A percentile compares a stretch with the other conserved stretches of the same genome.
These are phyloP conservation scores for Typhlomys cinereus DNA, from an alignment of 2,113 vertebrate species.

Conservation along the genomic window DNA sequence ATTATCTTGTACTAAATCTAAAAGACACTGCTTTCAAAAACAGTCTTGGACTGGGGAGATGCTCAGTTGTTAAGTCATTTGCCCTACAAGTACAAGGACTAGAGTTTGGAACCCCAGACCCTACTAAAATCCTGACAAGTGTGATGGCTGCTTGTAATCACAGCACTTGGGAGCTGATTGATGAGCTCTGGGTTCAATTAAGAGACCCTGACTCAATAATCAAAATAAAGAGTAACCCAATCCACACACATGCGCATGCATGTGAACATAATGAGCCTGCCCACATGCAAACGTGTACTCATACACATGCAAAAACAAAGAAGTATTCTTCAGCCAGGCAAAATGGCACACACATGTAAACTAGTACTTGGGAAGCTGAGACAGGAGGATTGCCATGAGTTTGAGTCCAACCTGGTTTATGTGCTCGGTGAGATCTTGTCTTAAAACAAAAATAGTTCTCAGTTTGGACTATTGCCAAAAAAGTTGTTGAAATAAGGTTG, in stretches of 20 bases:
- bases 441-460: background rate
- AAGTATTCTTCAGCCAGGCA: background rate
- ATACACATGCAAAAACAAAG: background rate
- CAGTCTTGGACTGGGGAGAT: background rate
- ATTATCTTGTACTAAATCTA: background rate
- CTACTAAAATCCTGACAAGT: background rate
- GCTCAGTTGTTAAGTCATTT: background rate
- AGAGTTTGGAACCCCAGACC: background rate
- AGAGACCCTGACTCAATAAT: background rate
- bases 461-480: background rate
- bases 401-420: background rate
- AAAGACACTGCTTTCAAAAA: slow-evolving; percentile 4
- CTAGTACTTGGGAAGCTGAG: background rate
- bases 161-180: too few species aligned
- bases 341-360: background rate
- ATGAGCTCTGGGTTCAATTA: too few species aligned
- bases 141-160: background rate
- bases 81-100: background rate
- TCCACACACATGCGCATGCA: too few species aligned
- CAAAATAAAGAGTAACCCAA: background rate
- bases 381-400: background rate
- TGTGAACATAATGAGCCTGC: too few species aligned
- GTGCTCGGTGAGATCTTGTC: background rate
- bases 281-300: background rate
- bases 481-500: background rate